Evolutionary conservation across 2,113 vertebrate genomes (phyloP).

Genomic region (Pygoscelis adeliae): DNA sequence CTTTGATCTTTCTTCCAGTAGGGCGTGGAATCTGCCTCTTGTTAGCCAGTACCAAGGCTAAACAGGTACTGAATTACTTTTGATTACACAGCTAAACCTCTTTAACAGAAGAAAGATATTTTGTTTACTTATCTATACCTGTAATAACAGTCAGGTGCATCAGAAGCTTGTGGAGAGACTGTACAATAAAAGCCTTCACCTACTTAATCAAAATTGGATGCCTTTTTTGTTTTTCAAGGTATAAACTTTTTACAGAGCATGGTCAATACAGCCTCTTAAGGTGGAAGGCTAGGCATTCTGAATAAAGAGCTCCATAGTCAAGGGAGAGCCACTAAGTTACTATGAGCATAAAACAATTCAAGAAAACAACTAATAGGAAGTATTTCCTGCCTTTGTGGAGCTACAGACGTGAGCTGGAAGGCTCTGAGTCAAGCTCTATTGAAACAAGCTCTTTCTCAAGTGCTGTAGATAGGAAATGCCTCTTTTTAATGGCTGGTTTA

Average conservation of each 20-base stretch:
- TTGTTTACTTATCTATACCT: not conserved
- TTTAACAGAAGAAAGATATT: conserved; percentile 1
- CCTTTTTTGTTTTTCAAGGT: not conserved
- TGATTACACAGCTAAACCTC: conserved; percentile 44
- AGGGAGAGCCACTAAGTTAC: not conserved
- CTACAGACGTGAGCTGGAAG: not conserved
- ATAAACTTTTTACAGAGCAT: not conserved
- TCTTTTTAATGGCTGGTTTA: not conserved
- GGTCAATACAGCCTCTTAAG: not conserved
- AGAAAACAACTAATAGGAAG: not conserved
- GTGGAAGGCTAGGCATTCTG: not conserved
- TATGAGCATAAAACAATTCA: not conserved
- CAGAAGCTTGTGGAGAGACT: not conserved
- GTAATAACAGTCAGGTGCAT: not conserved
- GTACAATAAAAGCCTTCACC: not conserved
- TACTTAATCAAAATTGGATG: not conserved
- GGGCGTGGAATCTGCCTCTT: conserved; percentile 39
- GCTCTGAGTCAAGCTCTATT: not conserved
- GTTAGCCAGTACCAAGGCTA: conserved; percentile 17
- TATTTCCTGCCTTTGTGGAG: not conserved
- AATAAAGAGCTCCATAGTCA: not conserved
- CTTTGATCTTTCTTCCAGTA: conserved; percentile 56
- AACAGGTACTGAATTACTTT: conserved; percentile 30
- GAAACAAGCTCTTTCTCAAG: not conserved
- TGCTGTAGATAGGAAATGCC: not conserved